phyloP scores from a whole-genome alignment of 2,888 invertebrate species.

The Antheraea assamensis region DNA sequence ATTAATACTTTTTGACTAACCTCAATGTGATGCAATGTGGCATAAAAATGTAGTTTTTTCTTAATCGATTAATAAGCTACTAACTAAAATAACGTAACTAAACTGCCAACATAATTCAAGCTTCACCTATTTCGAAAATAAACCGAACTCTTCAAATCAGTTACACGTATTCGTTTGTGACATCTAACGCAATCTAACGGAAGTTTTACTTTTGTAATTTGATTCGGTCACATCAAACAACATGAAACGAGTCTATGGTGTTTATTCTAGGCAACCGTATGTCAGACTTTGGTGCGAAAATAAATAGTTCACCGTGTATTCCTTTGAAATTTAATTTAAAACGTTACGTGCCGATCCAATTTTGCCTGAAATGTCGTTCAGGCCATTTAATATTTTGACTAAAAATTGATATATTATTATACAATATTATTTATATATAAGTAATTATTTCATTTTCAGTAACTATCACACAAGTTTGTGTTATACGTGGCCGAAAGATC shows the following conservation, averaged over 20 bases:
- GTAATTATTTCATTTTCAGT: no score
- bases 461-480: no score
- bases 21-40: no score
- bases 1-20: no score
- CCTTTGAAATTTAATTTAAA: conserved; percentile 11
- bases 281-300: conserved; percentile 54
- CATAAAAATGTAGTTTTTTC: neutral
- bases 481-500: no score
- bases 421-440: no score
- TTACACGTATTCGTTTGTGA: conserved; percentile 32
- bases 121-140: conserved; percentile 23
- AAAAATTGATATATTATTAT: no score
- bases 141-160: conserved; percentile 25
- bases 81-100: neutral
- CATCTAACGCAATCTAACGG: conserved; percentile 43
- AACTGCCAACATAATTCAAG: conserved; percentile 4
- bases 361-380: no score
- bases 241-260: conserved; percentile 39
- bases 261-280: conserved; percentile 49
- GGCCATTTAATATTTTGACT: no score
- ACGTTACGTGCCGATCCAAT: no score
- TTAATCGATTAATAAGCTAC: neutral
- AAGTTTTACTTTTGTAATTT: conserved; percentile 67
- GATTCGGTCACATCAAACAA: conserved; percentile 69
- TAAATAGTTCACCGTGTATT: conserved; percentile 23